A percentile compares a stretch with the other conserved stretches of the same genome.
These are phyloP conservation scores for Eupithecia abbreviata DNA, from an alignment of 2,888 invertebrate species.

Conservation along the genomic window DNA sequence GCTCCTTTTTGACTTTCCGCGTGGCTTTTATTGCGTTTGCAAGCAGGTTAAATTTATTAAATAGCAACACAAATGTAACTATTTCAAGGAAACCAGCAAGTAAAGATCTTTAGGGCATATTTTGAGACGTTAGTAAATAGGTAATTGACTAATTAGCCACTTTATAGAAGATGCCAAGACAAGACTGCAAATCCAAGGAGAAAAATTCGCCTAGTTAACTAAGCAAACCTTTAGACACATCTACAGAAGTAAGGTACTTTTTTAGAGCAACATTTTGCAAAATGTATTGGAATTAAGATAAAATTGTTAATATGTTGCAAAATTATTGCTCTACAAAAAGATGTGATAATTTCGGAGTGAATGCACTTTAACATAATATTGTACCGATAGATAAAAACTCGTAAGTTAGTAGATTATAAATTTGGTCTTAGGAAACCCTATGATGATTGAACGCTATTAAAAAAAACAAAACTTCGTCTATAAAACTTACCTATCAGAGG, in stretches of 20 bases:
- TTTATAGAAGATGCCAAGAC: background rate
- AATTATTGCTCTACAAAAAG: background rate
- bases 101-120: background rate
- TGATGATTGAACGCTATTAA: background rate
- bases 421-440: background rate
- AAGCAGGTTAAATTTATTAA: background rate
- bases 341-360: background rate
- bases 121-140: background rate
- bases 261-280: background rate
- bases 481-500: slow-evolving; percentile 82
- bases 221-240: background rate
- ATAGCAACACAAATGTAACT: background rate
- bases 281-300: background rate
- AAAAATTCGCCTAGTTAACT: background rate
- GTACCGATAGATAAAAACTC: background rate
- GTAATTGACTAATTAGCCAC: too few species aligned
- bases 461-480: background rate
- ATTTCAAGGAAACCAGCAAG: background rate
- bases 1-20: slow-evolving; percentile 10
- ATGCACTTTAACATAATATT: background rate
- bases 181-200: background rate
- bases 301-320: background rate
- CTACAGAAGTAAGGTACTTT: background rate
- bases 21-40: background rate
- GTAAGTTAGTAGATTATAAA: background rate